A percentile compares a stretch with the other conserved stretches of the same genome.
These are phyloP conservation scores for Eumerus sabulonum DNA, from an alignment of 2,888 invertebrate species.

Conservation along the genomic window DNA sequence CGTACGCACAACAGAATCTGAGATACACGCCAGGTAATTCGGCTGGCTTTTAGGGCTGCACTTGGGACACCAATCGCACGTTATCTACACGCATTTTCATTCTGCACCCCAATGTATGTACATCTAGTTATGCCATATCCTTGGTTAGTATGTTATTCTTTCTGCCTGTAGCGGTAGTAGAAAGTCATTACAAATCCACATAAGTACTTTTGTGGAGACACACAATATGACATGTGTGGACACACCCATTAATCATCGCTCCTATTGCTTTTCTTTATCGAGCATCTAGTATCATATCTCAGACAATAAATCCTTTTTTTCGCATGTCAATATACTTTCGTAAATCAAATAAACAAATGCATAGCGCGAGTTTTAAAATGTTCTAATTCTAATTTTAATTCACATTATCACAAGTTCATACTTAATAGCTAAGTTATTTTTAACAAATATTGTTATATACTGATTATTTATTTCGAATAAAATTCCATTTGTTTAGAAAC, in stretches of 20 bases:
- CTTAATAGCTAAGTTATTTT: conserved; percentile 49
- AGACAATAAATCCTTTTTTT: no score
- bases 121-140: conserved; percentile 25
- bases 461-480: conserved; percentile 63
- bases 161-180: neutral
- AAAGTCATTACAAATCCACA: no score
- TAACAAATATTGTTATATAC: conserved; percentile 50
- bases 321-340: no score
- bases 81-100: conserved; percentile 32
- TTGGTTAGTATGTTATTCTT: neutral
- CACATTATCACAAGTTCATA: conserved; percentile 38
- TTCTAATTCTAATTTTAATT: conserved; percentile 25
- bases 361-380: no score
- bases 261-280: no score
- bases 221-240: no score
- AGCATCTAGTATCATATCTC: no score
- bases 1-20: conserved; percentile 77
- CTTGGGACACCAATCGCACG: conserved; percentile 37
- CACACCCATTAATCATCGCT: no score
- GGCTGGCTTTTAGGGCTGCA: conserved; percentile 72
- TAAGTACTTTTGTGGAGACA: no score
- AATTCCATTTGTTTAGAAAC: conserved; percentile 3
- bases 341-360: no score
- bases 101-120: conserved; percentile 39
- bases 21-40: conserved; percentile 71